These are phyloP conservation scores for Stenopsyche tienmushanensis DNA, from an alignment of 1,140 invertebrate genomes.

Conservation along the genomic window DNA sequence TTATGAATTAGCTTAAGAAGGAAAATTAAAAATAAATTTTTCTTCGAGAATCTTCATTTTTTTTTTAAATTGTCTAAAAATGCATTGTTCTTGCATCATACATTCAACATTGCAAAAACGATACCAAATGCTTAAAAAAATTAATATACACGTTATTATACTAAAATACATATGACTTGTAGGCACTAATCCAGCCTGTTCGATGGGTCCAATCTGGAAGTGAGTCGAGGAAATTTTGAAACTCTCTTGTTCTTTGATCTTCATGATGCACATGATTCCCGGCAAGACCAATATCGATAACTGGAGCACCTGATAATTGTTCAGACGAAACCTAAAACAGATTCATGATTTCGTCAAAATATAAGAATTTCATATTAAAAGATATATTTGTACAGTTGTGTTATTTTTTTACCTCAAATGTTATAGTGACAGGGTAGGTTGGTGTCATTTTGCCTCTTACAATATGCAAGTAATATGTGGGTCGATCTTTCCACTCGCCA, in stretches of 20 bases:
- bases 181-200: constrained; percentile 33
- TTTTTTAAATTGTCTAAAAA: not conserved
- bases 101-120: not conserved
- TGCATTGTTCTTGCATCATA: not conserved
- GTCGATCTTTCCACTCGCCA: constrained; percentile 8
- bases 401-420: constrained; percentile 14
- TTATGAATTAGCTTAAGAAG: too few relatives aligned
- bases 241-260: constrained; percentile 25
- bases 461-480: constrained; percentile 16
- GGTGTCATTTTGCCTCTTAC: constrained; percentile 5
- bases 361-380: not conserved
- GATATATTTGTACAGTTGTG: not conserved
- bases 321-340: constrained; percentile 14
- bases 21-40: too few relatives aligned
- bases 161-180: constrained; percentile 29
- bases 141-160: not conserved
- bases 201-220: constrained; percentile 31
- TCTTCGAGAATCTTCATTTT: not conserved
- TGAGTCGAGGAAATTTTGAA: constrained; percentile 20
- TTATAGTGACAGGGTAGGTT: constrained; percentile 8
- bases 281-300: constrained; percentile 28
- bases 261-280: constrained; percentile 37
- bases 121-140: not conserved
- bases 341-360: too few relatives aligned
- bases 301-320: not conserved